Percentiles rank a stretch among this genome's conserved stretches.
Evolutionary conservation across 2,797 vertebrate genomes (phyloP).

Genomic region (Notamacropus eugenii): DNA sequence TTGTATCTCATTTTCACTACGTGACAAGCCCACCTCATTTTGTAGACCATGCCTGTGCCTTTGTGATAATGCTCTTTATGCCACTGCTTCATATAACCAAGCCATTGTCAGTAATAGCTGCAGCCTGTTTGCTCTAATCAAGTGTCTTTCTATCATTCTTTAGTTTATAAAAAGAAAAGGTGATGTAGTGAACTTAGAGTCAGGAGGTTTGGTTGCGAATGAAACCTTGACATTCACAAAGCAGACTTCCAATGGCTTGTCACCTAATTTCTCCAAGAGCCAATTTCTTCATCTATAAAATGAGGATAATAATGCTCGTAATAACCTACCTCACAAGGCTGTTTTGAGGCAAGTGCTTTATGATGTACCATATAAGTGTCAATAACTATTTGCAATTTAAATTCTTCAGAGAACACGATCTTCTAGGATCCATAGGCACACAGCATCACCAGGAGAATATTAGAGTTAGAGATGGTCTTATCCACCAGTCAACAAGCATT

Average conservation of each 20-base stretch:
- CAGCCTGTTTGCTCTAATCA: not conserved
- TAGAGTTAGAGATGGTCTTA: conserved; percentile 14
- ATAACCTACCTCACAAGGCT: not conserved
- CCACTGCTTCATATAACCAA: not conserved
- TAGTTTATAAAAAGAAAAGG: not conserved
- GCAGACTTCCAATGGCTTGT: not conserved
- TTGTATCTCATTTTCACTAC: not conserved
- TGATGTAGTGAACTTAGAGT: not conserved
- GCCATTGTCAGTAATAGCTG: not conserved
- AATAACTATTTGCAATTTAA: not conserved
- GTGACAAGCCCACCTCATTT: not conserved
- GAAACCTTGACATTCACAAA: not conserved
- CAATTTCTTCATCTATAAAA: not conserved
- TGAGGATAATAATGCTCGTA: not conserved
- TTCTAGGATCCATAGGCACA: not conserved
- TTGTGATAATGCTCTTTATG: not conserved
- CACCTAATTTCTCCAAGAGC: not conserved
- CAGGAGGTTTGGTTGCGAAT: not conserved
- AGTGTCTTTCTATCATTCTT: not conserved
- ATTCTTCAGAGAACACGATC: not conserved
- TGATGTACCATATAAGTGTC: not conserved
- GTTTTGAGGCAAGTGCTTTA: not conserved
- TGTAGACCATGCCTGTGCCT: not conserved
- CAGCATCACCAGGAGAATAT: not conserved
- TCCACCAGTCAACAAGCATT: not conserved